Percentiles rank a stretch among this genome's conserved stretches.
phyloP scores from a whole-genome alignment of 2,888 invertebrate species.

The Athetis lepigone region DNA sequence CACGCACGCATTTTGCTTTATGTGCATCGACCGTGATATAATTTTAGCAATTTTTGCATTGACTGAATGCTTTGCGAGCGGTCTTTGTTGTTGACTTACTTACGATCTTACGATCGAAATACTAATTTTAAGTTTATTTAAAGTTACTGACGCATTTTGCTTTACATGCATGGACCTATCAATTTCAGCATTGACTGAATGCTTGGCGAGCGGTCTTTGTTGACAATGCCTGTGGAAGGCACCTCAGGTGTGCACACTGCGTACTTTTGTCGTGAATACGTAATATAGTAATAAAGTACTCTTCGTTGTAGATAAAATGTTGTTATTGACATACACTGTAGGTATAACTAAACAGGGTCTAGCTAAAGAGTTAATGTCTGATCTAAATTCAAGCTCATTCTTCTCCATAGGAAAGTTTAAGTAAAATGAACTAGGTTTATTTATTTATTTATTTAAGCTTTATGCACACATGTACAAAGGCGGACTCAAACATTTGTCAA shows the following conservation, averaged over 20 bases:
- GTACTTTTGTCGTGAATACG: constrained; percentile 6
- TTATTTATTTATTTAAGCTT: too few species aligned
- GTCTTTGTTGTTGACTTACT: constrained; percentile 52
- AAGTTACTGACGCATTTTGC: constrained; percentile 49
- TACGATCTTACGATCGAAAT: too few species aligned
- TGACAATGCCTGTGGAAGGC: constrained; percentile 41
- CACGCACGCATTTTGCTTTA: constrained; percentile 53
- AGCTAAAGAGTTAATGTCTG: too few species aligned
- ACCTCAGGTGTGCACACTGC: constrained; percentile 15
- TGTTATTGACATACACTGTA: too few species aligned
- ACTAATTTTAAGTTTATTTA: too few species aligned
- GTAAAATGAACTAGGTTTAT: too few species aligned
- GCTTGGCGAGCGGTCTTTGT: constrained; percentile 46
- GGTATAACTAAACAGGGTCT: too few species aligned
- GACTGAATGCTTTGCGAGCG: constrained; percentile 45
- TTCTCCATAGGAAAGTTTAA: too few species aligned
- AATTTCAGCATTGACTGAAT: constrained; percentile 51
- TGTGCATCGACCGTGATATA: constrained; percentile 48
- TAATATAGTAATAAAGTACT: not conserved
- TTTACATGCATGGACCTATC: constrained; percentile 51
- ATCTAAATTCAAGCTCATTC: too few species aligned
- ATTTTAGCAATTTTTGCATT: constrained; percentile 53
- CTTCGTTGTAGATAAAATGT: not conserved
- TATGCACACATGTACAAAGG: too few species aligned
- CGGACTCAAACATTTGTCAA: too few species aligned